A percentile compares a stretch with the other conserved stretches of the same genome.
These are phyloP conservation scores for Tipula unca DNA, from an alignment of 2,888 invertebrate genomes.

Conservation along the genomic window DNA sequence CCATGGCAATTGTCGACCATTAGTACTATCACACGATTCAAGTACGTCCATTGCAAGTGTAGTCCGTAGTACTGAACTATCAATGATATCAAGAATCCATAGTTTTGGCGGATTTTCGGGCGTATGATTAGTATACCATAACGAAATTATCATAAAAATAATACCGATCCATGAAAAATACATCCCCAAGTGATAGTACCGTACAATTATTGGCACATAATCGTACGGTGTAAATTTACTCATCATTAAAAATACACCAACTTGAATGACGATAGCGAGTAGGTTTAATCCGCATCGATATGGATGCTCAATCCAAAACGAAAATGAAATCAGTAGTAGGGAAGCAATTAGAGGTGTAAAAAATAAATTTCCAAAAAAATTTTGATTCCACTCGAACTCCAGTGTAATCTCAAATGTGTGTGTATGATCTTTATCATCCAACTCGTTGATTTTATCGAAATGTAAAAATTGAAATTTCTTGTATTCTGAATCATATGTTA, in stretches of 20 bases:
- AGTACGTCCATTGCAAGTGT: neutral
- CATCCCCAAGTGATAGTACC: neutral
- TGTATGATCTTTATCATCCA: neutral
- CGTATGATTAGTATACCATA: constrained; percentile 37
- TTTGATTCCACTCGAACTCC: neutral
- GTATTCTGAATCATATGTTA: neutral
- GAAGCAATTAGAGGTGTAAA: neutral
- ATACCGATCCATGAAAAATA: constrained; percentile 31
- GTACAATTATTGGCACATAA: constrained; percentile 31
- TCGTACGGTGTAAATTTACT: constrained; percentile 34
- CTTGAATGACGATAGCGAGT: constrained; percentile 31
- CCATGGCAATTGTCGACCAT: neutral
- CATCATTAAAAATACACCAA: constrained; percentile 34
- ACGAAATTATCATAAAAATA: constrained; percentile 32
- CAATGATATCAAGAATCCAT: constrained; percentile 30
- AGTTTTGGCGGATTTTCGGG: constrained; percentile 31
- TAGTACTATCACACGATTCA: neutral
- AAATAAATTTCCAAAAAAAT: constrained; percentile 14
- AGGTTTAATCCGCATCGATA: constrained; percentile 34
- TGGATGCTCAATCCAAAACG: constrained; percentile 28
- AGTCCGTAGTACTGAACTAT: constrained; percentile 31
- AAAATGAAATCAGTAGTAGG: neutral
- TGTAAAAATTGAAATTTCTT: neutral
- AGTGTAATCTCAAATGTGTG: neutral
- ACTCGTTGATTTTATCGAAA: neutral